These are phyloP conservation scores for Malurus cyaneus DNA, from an alignment of 2,113 vertebrate genomes.

Conservation along the genomic window DNA sequence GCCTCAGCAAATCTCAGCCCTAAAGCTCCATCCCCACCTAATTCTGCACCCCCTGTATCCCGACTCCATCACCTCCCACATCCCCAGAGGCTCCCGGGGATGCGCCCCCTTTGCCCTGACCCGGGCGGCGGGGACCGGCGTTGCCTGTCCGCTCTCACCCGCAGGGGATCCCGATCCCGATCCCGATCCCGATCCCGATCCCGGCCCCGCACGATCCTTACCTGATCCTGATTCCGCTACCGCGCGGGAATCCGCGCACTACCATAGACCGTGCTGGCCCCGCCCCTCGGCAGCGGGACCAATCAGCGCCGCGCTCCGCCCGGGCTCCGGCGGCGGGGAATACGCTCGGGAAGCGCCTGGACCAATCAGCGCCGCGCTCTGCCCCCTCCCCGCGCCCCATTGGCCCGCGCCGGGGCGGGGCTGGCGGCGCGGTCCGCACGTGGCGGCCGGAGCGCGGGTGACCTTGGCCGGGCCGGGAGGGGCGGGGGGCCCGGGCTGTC, in stretches of 20 bases:
- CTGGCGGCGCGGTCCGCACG: neutral
- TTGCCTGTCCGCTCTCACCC: neutral
- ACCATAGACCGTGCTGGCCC: neutral
- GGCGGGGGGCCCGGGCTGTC: neutral
- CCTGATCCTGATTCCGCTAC: neutral
- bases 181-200: neutral
- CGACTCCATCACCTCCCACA: neutral
- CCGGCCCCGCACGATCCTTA: neutral
- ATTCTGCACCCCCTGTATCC: neutral
- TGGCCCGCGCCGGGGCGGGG: neutral
- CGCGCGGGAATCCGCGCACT: neutral
- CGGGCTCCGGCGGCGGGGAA: too few relatives aligned
- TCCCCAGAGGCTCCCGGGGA: neutral
- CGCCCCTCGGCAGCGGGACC: neutral
- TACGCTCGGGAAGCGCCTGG: rapidly evolving
- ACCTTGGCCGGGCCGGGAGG: neutral
- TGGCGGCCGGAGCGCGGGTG: neutral
- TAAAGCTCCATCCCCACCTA: neutral
- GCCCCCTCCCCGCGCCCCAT: neutral
- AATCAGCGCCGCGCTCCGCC: neutral
- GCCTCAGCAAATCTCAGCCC: neutral
- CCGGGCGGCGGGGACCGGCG: rapidly evolving
- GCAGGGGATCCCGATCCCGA: neutral
- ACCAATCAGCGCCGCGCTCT: neutral
- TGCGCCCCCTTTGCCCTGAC: neutral